A percentile compares a stretch with the other conserved stretches of the same genome.
Conservation (phyloP, 2,888 invertebrate genomes). For the Lissocephala sabroskyi region DNA sequence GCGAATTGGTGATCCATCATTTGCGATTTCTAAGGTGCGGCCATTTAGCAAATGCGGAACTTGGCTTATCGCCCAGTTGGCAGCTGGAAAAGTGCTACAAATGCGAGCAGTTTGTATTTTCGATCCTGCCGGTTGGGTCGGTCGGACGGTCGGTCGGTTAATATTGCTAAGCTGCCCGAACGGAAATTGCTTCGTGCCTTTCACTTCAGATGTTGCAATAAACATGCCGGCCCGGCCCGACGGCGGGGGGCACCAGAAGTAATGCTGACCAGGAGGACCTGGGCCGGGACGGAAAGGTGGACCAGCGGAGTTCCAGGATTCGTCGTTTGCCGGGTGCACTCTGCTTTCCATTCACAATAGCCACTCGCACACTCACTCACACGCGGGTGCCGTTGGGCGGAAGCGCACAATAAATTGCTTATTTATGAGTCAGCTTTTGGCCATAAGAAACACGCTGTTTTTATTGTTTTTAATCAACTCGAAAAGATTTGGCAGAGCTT, state of each 20-base stretch:
- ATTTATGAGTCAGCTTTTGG: slow-evolving; percentile 67
- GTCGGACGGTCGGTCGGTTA: slow-evolving; percentile 29
- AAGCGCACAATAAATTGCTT: slow-evolving; percentile 68
- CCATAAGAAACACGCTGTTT: slow-evolving; percentile 61
- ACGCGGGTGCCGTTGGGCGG: slow-evolving; percentile 33
- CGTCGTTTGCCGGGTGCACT: slow-evolving; percentile 35
- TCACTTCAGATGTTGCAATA: slow-evolving; percentile 61
- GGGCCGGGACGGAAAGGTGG: slow-evolving; percentile 1
- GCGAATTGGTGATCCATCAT: too few species aligned
- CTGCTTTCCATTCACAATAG: slow-evolving; percentile 13
- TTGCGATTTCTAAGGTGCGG: too few species aligned
- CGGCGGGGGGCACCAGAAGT: too few species aligned
- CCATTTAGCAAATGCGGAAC: not conserved
- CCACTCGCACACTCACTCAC: not conserved
- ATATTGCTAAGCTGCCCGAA: slow-evolving; percentile 60
- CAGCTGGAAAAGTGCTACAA: slow-evolving; percentile 42
- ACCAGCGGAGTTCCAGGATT: slow-evolving; percentile 19
- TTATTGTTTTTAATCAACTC: slow-evolving; percentile 70
- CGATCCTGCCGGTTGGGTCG: slow-evolving; percentile 1
- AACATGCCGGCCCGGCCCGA: slow-evolving; percentile 49
- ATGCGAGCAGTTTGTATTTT: slow-evolving; percentile 24
- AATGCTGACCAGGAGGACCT: too few species aligned
- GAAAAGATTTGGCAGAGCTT: slow-evolving; percentile 60
- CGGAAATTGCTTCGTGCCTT: slow-evolving; percentile 62
- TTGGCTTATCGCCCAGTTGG: slow-evolving; percentile 35